Conservation (phyloP, 2,113 vertebrate species). For the Cheirogaleus medius region DNA sequence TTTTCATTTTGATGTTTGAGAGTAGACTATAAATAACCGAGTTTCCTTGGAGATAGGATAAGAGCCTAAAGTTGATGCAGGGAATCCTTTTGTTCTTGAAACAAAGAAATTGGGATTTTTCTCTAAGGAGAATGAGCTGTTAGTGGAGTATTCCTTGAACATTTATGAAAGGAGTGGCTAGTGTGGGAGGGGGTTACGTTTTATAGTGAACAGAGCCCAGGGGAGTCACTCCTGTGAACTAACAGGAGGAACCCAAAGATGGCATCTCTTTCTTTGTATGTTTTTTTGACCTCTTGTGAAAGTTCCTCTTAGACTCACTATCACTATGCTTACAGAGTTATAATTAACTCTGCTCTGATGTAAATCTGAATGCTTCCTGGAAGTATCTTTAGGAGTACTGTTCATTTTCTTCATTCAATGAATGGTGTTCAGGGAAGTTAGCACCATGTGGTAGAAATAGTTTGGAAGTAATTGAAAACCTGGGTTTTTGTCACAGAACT, state of each 20-base stretch:
- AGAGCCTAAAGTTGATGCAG: not conserved
- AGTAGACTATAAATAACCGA: not conserved
- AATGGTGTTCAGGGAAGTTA: not conserved
- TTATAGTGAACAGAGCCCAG: not conserved
- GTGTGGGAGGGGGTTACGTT: not conserved
- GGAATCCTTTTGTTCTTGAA: slow-evolving; percentile 8
- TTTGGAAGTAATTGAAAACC: slow-evolving; percentile 7
- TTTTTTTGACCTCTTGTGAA: not conserved
- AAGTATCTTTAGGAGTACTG: slow-evolving; percentile 11
- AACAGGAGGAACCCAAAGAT: not conserved
- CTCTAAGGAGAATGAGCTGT: not conserved
- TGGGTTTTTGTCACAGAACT: not conserved
- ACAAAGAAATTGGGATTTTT: not conserved
- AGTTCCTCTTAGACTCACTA: not conserved
- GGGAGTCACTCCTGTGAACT: not conserved
- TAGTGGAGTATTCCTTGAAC: not conserved
- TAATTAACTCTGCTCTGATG: not conserved
- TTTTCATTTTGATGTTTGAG: not conserved
- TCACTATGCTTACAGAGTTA: not conserved
- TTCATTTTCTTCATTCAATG: not conserved
- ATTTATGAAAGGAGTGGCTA: not conserved
- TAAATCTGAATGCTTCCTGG: not conserved
- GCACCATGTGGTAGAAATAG: not conserved
- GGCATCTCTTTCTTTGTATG: not conserved
- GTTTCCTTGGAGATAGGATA: not conserved